Evolutionary conservation across 2,888 invertebrate genomes (phyloP).

Genomic region (Sympetrum striolatum): DNA sequence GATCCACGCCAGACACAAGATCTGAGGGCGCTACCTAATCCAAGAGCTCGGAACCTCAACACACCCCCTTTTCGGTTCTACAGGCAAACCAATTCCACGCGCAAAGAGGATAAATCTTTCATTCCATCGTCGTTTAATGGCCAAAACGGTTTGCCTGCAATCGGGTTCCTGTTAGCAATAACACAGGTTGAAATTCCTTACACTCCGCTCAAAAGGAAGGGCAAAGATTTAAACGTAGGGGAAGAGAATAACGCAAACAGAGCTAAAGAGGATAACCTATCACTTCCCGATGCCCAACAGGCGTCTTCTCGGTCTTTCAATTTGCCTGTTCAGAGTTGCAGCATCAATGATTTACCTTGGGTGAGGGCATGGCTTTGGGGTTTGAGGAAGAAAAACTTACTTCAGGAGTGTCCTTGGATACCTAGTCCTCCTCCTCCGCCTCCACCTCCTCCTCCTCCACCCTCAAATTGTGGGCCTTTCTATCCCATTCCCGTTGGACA

Average conservation of each 20-base stretch:
- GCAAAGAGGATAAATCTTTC: not conserved
- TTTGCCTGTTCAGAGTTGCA: not conserved
- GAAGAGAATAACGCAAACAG: not conserved
- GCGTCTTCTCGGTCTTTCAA: not conserved
- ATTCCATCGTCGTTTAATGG: not conserved
- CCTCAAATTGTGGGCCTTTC: not conserved
- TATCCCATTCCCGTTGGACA: not conserved
- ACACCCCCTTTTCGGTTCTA: not conserved
- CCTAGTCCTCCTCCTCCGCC: not conserved
- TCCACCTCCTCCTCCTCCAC: not conserved
- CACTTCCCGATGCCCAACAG: not conserved
- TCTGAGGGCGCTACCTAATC: not conserved
- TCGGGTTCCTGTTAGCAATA: conserved; percentile 3
- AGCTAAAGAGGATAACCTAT: not conserved
- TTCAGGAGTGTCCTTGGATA: conserved; percentile 8
- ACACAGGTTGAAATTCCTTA: conserved; percentile 4
- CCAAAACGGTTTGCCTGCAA: not conserved
- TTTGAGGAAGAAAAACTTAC: not conserved
- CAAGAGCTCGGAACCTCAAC: not conserved
- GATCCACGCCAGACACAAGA: not conserved
- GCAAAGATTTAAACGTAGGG: not conserved
- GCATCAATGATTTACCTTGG: not conserved
- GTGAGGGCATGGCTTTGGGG: not conserved
- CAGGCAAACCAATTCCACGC: not conserved
- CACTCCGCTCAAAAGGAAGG: not conserved